Conservation (phyloP, 2,888 invertebrate species). For the Cotesia congregata region DNA sequence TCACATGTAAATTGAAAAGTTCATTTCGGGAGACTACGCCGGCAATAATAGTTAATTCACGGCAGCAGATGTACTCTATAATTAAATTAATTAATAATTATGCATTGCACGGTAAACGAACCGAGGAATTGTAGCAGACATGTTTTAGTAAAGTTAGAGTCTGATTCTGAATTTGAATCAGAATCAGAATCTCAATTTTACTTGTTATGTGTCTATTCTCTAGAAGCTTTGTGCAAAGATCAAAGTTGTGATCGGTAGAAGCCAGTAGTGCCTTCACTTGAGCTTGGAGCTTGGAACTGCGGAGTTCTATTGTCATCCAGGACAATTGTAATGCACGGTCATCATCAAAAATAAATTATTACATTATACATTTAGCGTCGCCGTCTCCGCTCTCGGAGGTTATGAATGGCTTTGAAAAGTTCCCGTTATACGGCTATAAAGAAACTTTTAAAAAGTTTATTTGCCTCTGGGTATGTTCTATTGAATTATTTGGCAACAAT, state of each 20-base stretch:
- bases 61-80: not conserved
- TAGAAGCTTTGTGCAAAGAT: not conserved
- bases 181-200: not conserved
- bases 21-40: not conserved
- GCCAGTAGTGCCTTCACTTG: not conserved
- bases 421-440: no score
- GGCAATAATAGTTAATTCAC: not conserved
- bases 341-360: not conserved
- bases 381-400: not conserved
- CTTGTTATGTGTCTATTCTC: not conserved
- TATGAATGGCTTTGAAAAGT: no score
- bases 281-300: no score
- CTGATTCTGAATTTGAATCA: not conserved
- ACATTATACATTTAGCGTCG: not conserved
- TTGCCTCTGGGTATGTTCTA: not conserved
- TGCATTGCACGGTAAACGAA: not conserved
- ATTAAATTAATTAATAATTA: not conserved
- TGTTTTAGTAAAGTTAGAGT: not conserved
- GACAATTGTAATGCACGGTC: not conserved
- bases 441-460: not conserved
- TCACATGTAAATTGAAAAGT: not conserved
- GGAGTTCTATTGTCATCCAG: not conserved
- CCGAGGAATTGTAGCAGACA: not conserved
- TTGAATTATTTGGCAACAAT: conserved; percentile 12
- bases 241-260: not conserved